Percentiles rank a stretch among this genome's conserved stretches.
phyloP scores from a whole-genome alignment of 2,888 invertebrate species.

The Monochamus alternatus region DNA sequence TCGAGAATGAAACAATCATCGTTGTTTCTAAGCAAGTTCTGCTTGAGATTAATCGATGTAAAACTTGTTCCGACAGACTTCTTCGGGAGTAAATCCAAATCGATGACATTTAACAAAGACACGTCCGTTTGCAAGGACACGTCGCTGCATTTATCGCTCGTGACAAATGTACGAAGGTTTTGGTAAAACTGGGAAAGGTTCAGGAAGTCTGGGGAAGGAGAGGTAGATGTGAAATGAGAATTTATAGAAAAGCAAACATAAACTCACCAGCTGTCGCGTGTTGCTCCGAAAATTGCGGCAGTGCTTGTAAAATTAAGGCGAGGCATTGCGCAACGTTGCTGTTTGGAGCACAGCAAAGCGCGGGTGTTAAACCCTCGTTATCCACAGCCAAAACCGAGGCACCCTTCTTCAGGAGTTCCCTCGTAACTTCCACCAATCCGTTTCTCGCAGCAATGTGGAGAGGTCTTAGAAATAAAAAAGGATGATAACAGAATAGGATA shows the following conservation, averaged over 20 bases:
- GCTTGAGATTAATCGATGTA: neutral
- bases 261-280: constrained; percentile 50
- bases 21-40: constrained; percentile 1
- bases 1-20: constrained; percentile 43
- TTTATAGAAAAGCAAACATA: neutral
- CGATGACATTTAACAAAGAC: neutral
- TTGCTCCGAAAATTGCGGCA: constrained; percentile 48
- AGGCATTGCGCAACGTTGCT: constrained; percentile 77
- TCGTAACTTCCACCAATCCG: constrained; percentile 76
- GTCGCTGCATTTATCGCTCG: neutral
- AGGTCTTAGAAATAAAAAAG: constrained; percentile 68
- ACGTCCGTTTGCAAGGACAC: constrained; percentile 9
- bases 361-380: constrained; percentile 76
- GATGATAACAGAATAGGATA: neutral
- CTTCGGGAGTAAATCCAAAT: neutral
- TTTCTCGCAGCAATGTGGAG: constrained; percentile 77
- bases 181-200: constrained; percentile 33
- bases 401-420: constrained; percentile 74
- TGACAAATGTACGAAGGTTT: constrained; percentile 9
- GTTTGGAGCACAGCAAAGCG: constrained; percentile 77
- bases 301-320: constrained; percentile 71
- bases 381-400: constrained; percentile 76
- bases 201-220: constrained; percentile 36
- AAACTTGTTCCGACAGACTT: constrained; percentile 16
- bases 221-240: neutral